Base-by-base conservation (phyloP, 2,113 vertebrate species). In the Neofelis nebulosa region DNA sequence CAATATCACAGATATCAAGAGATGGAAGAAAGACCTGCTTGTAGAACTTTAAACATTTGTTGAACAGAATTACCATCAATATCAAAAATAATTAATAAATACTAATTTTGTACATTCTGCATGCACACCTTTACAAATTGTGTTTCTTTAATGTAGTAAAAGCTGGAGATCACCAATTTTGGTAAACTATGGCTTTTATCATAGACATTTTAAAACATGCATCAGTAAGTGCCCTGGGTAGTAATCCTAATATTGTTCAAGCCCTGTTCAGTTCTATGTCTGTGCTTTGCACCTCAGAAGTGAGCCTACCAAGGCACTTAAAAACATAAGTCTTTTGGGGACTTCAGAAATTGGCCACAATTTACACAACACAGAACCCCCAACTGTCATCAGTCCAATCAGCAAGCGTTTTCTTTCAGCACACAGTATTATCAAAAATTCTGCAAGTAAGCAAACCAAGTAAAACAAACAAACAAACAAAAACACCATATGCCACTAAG, bases 251-350 rank as follows among this genome's bases (percentile, higher is more conserved):
- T 97, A 96, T 97, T 98, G 91, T 98, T 98, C 95, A 98, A 99
- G 98, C 98, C 98, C 98, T 97, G 95, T 97, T 99, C 98, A 98
- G 97, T 98, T 91, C 94, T 94, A 95, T 93, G 83, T 98, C 97
- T 99, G 98, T 99, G 98, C 98, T 99, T 98, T 98, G 98, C 98
- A 99, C 98, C 98, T 99, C 98, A 99, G 98, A 99, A 98, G 97
- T 96, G 98, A 99, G 98, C 98, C 97, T 98, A 98, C 98, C 98
- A 99, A 99, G 99, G 99, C 99, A 99, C 99, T 99, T 99, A 97
- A 99, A 98, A 98, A 99, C 10, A 11, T 98, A 98, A 98, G 98
- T 99, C 97, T 99, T 97, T 57, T 55, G 96, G 98, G 98, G 97
- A 98, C 98, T 98, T 98, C n/a, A 98, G 95, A 98, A 98, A 98